Conservation (phyloP, 2,888 invertebrate species). For the Nomada lathburiana region DNA sequence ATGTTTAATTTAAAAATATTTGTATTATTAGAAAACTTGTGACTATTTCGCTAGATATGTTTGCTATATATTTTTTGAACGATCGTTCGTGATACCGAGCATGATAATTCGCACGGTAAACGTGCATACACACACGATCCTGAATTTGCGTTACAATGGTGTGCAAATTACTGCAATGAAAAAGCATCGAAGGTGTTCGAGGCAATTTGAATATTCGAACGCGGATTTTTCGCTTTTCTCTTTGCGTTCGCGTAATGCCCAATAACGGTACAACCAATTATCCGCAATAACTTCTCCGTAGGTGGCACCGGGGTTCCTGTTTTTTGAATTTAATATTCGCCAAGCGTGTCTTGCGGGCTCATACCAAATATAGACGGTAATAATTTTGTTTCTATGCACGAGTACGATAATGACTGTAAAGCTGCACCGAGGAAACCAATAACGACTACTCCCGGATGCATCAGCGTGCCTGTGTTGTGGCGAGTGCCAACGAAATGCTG, state of each 20-base stretch:
- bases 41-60: no score
- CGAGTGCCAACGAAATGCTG: not conserved
- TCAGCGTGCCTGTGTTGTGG: not conserved
- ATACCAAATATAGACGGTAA: slow-evolving; percentile 24
- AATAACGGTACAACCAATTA: slow-evolving; percentile 43
- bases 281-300: slow-evolving; percentile 16
- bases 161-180: slow-evolving; percentile 5
- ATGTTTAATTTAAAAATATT: no score
- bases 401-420: slow-evolving; percentile 11
- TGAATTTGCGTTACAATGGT: slow-evolving; percentile 4
- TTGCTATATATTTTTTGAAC: no score
- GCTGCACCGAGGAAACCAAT: not conserved
- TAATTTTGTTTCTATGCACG: slow-evolving; percentile 16
- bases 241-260: not conserved
- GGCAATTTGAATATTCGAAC: slow-evolving; percentile 15
- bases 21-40: no score
- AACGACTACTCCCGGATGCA: not conserved
- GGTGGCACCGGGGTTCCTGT: not conserved
- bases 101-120: not conserved
- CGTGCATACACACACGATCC: not conserved
- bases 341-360: not conserved
- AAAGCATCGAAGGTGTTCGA: not conserved
- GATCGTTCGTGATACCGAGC: not conserved
- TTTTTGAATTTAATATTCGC: slow-evolving; percentile 28
- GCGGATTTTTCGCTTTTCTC: not conserved